Conservation (phyloP, 2,888 invertebrate genomes). For the Himalopsyche japonica region DNA sequence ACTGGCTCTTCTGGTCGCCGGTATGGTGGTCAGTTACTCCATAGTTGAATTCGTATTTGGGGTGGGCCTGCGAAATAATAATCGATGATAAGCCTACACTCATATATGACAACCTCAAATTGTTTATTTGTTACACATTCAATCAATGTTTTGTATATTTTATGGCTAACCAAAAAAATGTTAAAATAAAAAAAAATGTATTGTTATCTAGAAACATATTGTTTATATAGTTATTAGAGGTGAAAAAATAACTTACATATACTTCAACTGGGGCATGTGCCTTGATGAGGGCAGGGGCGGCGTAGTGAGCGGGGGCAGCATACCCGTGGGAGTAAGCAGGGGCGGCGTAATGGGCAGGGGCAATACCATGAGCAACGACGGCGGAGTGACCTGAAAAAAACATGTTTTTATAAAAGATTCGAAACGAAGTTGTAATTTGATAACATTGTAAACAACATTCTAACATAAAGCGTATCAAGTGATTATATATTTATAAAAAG, state of each 20-base stretch:
- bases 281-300: constrained; percentile 51
- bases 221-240: too few relatives aligned
- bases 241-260: constrained; percentile 50
- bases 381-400: constrained; percentile 31
- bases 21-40: constrained; percentile 66
- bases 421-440: too few relatives aligned
- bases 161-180: too few relatives aligned
- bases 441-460: too few relatives aligned
- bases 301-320: constrained; percentile 51
- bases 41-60: constrained; percentile 65
- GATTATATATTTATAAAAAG: too few relatives aligned
- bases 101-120: neutral
- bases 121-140: too few relatives aligned
- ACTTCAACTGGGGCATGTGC: constrained; percentile 53
- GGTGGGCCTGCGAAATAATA: constrained; percentile 55
- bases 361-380: constrained; percentile 17
- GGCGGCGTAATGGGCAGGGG: constrained; percentile 46
- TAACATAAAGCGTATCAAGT: too few relatives aligned
- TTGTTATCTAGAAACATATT: too few relatives aligned
- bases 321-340: constrained; percentile 48
- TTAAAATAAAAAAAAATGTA: too few relatives aligned
- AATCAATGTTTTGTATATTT: too few relatives aligned
- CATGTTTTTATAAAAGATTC: too few relatives aligned
- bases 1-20: constrained; percentile 66
- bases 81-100: neutral